A percentile compares a stretch with the other conserved stretches of the same genome.
Evolutionary conservation across 2,113 vertebrate genomes (phyloP).

Genomic region (Percina caprodes): DNA sequence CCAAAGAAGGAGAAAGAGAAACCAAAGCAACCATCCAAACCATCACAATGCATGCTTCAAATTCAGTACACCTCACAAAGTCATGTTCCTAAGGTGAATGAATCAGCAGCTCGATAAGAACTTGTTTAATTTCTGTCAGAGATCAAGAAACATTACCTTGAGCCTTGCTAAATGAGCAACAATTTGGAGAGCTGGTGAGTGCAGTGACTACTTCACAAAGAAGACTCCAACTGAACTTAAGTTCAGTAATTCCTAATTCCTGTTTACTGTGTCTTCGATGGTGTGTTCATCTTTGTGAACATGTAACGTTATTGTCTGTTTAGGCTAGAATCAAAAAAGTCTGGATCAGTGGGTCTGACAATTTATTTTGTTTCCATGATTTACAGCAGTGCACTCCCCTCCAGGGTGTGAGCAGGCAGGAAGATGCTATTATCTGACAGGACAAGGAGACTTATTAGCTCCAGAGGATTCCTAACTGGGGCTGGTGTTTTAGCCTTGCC

Average conservation of each 20-base stretch:
- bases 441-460: slow-evolving; percentile 22
- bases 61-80: too few species aligned
- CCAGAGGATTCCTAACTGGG: slow-evolving; percentile 4
- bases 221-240: neutral
- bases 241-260: neutral
- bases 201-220: too few species aligned
- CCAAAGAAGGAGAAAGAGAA: too few species aligned
- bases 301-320: neutral
- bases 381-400: neutral
- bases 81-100: too few species aligned
- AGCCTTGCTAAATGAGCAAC: too few species aligned
- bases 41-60: too few species aligned
- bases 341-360: neutral
- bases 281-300: neutral
- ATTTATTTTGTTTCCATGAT: neutral
- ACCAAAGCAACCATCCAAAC: too few species aligned
- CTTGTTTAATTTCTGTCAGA: too few species aligned
- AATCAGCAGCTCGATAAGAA: too few species aligned
- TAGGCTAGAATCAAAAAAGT: neutral
- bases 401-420: slow-evolving; percentile 3
- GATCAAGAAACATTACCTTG: too few species aligned
- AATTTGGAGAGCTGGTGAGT: too few species aligned
- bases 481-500: neutral
- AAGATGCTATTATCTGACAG: slow-evolving; percentile 41
- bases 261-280: neutral